Conservation (phyloP, 2,888 invertebrate species). For the Cantharis nigra region DNA sequence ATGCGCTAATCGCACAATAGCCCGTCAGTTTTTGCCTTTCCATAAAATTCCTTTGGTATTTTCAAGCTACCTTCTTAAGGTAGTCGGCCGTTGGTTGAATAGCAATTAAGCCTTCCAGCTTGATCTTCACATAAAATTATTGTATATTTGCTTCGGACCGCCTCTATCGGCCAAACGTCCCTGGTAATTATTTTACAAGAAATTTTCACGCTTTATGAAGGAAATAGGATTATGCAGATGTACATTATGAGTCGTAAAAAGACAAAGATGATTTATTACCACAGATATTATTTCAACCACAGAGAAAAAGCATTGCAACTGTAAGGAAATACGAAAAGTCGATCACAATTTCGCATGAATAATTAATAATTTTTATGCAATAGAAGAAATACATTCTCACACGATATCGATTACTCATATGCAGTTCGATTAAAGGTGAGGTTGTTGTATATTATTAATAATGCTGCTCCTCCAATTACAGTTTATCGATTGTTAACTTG, state of each 20-base stretch:
- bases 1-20: background rate
- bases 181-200: background rate
- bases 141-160: background rate
- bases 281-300: too few relatives aligned
- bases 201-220: background rate
- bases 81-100: background rate
- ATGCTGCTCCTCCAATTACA: background rate
- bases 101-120: background rate
- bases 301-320: too few relatives aligned
- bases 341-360: background rate
- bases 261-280: too few relatives aligned
- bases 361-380: background rate
- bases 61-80: background rate
- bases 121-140: background rate
- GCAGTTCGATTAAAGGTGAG: background rate
- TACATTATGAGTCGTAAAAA: too few relatives aligned
- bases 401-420: background rate
- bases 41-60: background rate
- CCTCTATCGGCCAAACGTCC: background rate
- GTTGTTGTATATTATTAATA: background rate
- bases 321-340: background rate
- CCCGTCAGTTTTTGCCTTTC: background rate
- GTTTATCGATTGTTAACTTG: background rate
- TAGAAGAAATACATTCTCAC: background rate
- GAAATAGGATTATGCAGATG: background rate